phyloP scores from a whole-genome alignment of 2,113 vertebrate genomes.

The Pelmatolapia mariae region DNA sequence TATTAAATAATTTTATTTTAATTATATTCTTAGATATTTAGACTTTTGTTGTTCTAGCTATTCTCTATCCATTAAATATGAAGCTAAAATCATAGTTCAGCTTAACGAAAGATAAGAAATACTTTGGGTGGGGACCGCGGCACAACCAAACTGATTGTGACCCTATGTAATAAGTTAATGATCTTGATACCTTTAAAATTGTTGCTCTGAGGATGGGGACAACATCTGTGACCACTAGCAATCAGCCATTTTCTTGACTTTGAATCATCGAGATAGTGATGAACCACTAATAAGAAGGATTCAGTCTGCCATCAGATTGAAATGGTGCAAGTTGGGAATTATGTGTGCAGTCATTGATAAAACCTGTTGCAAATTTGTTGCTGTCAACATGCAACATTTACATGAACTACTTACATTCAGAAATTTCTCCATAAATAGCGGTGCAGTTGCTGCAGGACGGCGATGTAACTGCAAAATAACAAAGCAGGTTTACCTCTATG shows the following conservation, averaged over 20 bases:
- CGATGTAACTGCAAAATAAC: not conserved
- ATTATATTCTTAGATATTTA: not conserved
- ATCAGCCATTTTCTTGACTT: not conserved
- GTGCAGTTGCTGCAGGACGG: rapidly evolving
- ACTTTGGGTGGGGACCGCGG: rapidly evolving
- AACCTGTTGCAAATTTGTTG: not conserved
- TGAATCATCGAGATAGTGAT: rapidly evolving
- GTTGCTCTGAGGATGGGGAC: rapidly evolving
- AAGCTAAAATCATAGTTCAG: not conserved
- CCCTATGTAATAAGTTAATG: not conserved
- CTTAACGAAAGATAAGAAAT: not conserved
- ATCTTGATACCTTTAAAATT: not conserved
- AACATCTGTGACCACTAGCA: not conserved
- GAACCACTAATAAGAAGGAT: rapidly evolving
- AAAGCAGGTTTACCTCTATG: not conserved
- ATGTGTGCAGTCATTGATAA: not conserved
- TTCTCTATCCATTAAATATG: not conserved
- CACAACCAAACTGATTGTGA: not conserved
- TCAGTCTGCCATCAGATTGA: not conserved
- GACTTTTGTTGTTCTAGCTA: not conserved
- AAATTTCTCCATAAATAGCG: not conserved
- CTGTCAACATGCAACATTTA: not conserved
- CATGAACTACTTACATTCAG: not conserved
- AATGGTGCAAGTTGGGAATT: not conserved
- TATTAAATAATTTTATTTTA: not conserved